Percentiles rank a stretch among this genome's conserved stretches.
These are phyloP conservation scores for Ostrea denselamellosa DNA, from an alignment of 1,140 invertebrate genomes.

Conservation along the genomic window DNA sequence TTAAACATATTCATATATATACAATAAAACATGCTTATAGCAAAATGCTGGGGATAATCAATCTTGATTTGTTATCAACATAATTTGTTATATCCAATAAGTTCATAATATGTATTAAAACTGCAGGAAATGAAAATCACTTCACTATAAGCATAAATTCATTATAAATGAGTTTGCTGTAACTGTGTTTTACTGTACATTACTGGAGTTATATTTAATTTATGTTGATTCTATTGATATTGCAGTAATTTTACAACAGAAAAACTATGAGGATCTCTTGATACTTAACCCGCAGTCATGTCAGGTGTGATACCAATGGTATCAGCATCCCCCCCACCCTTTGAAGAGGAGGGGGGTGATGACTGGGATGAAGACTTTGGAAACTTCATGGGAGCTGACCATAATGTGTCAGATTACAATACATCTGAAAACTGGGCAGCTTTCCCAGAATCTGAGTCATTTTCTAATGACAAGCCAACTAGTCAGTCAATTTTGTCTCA, in stretches of 20 bases:
- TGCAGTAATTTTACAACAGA: not conserved
- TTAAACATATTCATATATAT: no score
- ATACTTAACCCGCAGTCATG: conserved; percentile 52
- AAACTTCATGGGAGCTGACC: conserved; percentile 66
- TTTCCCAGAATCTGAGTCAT: not conserved
- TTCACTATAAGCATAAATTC: no score
- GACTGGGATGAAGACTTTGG: conserved; percentile 71
- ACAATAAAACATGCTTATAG: no score
- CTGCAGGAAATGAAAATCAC: no score
- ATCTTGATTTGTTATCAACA: no score
- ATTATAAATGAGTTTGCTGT: no score
- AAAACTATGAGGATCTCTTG: not conserved
- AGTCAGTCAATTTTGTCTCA: not conserved
- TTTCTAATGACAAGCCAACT: not conserved
- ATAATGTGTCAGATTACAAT: not conserved
- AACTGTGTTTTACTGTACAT: no score
- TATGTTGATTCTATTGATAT: not conserved
- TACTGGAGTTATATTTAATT: no score
- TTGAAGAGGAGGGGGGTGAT: conserved; percentile 65
- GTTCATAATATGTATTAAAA: no score
- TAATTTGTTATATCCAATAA: no score
- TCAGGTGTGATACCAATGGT: conserved; percentile 72
- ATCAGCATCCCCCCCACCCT: conserved; percentile 69
- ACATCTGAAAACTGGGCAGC: not conserved
- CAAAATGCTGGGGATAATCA: no score